phyloP scores from a whole-genome alignment of 2,113 vertebrate species.

The Fregetta grallaria region DNA sequence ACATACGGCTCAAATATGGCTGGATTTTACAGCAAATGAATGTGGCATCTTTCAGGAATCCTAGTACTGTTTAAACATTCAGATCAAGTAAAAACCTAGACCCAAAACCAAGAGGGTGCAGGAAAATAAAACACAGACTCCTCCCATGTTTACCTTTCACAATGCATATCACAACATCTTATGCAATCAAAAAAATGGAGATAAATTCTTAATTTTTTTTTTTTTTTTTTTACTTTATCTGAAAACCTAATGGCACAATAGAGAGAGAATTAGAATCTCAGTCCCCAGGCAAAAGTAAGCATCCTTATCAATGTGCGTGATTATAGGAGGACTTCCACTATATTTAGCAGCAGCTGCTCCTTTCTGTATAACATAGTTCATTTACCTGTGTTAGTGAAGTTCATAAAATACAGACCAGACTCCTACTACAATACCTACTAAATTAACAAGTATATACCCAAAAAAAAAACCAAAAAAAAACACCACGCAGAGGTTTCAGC shows the following conservation, averaged over 20 bases:
- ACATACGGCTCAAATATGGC: not conserved
- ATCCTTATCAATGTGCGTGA: rapidly evolving
- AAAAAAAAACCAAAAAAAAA: not conserved
- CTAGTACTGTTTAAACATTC: not conserved
- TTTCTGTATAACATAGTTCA: not conserved
- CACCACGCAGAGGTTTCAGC: not conserved
- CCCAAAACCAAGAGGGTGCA: not conserved
- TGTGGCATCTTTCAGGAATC: not conserved
- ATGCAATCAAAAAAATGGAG: not conserved
- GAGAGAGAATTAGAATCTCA: not conserved
- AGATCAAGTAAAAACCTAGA: not conserved
- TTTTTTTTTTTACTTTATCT: not conserved
- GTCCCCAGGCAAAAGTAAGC: not conserved
- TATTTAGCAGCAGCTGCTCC: not conserved
- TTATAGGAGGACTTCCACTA: not conserved
- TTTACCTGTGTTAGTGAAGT: not conserved
- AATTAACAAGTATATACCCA: not conserved
- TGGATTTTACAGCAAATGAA: not conserved
- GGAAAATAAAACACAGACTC: not conserved
- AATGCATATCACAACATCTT: not conserved
- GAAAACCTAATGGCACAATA: not conserved
- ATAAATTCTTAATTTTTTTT: not conserved
- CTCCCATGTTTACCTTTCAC: not conserved
- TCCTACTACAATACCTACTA: not conserved
- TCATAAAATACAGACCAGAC: not conserved